phyloP scores from a whole-genome alignment of 2,113 vertebrate species.

The Cryptoleucopteryx plumbea region DNA sequence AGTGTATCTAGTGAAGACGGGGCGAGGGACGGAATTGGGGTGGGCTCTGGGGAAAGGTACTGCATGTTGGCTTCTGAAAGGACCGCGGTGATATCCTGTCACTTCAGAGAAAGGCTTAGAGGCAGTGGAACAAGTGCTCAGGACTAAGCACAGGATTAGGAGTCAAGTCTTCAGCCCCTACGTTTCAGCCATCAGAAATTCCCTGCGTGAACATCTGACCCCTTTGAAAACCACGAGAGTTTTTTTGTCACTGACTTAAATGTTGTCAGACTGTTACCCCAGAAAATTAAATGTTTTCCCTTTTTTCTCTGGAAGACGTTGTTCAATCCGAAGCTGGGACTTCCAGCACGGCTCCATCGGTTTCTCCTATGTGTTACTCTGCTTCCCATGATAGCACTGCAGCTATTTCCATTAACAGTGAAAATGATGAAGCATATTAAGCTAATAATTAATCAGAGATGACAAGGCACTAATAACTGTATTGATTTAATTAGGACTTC shows the following conservation, averaged over 20 bases:
- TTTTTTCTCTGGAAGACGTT: background rate
- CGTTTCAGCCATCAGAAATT: background rate
- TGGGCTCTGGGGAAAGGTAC: background rate
- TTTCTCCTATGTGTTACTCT: background rate
- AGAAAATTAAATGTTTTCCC: background rate
- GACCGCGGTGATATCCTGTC: fast-evolving
- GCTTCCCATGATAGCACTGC: background rate
- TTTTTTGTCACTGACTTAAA: background rate
- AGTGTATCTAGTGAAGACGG: background rate
- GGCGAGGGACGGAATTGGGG: background rate
- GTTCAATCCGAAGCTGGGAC: background rate
- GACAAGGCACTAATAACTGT: conserved; percentile 63
- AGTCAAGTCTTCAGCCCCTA: background rate
- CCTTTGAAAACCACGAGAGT: background rate
- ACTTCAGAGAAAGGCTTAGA: background rate
- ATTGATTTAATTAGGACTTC: conserved; percentile 66
- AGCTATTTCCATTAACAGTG: conserved; percentile 19
- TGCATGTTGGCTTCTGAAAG: background rate
- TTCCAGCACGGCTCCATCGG: background rate
- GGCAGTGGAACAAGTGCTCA: background rate
- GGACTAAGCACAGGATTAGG: background rate
- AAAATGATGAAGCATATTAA: conserved; percentile 42
- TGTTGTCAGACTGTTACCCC: background rate
- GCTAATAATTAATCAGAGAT: conserved; percentile 66
- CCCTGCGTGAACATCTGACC: fast-evolving